These are phyloP conservation scores for Platyura marginata DNA, from an alignment of 1,140 invertebrate species.

Conservation along the genomic window DNA sequence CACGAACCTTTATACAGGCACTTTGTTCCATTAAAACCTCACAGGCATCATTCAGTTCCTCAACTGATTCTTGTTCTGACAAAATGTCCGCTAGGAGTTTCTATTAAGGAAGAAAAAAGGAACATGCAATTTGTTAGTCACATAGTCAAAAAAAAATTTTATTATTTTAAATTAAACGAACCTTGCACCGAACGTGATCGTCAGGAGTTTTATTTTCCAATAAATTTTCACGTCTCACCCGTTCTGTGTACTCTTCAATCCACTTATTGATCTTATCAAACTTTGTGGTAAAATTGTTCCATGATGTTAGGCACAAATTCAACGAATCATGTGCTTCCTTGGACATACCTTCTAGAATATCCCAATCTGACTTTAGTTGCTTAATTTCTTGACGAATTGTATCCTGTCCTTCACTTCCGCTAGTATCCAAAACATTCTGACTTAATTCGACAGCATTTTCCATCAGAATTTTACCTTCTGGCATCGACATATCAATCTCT, in stretches of 20 bases:
- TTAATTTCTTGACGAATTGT: constrained; percentile 66
- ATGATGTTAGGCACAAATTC: constrained; percentile 62
- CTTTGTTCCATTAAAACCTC: constrained; percentile 72
- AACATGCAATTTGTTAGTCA: constrained; percentile 10
- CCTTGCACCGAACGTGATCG: constrained; percentile 56
- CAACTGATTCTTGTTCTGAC: constrained; percentile 52
- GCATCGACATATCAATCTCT: constrained; percentile 42
- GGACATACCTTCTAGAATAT: constrained; percentile 60
- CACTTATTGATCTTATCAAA: constrained; percentile 58
- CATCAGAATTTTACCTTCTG: constrained; percentile 51
- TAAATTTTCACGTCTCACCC: constrained; percentile 41
- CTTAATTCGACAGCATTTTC: constrained; percentile 57
- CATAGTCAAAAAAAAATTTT: background rate
- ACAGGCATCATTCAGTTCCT: constrained; percentile 71
- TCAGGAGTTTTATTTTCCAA: constrained; percentile 64
- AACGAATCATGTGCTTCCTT: constrained; percentile 60
- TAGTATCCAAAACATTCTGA: constrained; percentile 58
- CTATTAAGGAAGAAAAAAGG: constrained; percentile 16
- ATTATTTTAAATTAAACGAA: constrained; percentile 21
- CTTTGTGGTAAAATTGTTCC: constrained; percentile 67
- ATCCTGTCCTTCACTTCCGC: constrained; percentile 71
- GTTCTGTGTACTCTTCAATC: constrained; percentile 53
- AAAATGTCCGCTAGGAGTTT: constrained; percentile 57
- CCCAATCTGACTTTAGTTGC: constrained; percentile 72
- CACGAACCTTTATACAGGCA: constrained; percentile 61